Conservation (phyloP, 30 jellyfish, hydroid and myxozoan species). For the Aurelia aurita complex sp. Pacific region DNA sequence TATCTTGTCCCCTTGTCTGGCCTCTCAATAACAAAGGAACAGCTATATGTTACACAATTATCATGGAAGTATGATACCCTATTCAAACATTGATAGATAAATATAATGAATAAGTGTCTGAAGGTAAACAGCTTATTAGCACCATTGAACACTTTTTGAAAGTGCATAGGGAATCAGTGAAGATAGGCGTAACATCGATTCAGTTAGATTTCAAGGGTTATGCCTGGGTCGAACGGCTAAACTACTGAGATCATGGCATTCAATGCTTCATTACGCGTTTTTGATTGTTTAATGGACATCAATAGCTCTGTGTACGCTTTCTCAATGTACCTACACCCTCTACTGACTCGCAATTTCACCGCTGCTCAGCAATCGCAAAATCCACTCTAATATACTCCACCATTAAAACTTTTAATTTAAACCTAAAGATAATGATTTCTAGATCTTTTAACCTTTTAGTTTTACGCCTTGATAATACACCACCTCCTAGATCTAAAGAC, state of each 20-base stretch:
- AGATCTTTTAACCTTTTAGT: neutral
- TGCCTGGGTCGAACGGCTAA: slow-evolving; percentile 39
- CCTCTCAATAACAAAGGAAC: neutral
- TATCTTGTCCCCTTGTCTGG: no score
- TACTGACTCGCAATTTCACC: slow-evolving; percentile 7
- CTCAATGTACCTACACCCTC: slow-evolving; percentile 46
- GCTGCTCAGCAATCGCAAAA: neutral
- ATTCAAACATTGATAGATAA: neutral
- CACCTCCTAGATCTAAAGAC: slow-evolving; percentile 32
- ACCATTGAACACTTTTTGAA: slow-evolving; percentile 32
- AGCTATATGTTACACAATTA: neutral
- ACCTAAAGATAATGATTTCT: slow-evolving; percentile 1
- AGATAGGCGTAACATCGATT: neutral
- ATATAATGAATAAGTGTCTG: no score
- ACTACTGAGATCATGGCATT: slow-evolving; percentile 65
- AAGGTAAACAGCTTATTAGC: slow-evolving; percentile 30
- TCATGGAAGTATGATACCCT: neutral
- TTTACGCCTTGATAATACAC: neutral
- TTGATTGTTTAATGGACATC: slow-evolving; percentile 14
- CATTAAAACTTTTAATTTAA: neutral
- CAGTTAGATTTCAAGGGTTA: slow-evolving; percentile 40
- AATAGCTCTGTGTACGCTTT: slow-evolving; percentile 32
- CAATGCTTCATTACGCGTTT: slow-evolving; percentile 54
- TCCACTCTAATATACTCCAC: neutral
- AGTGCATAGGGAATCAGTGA: slow-evolving; percentile 31